Percentiles rank a stretch among this genome's conserved stretches.
Conservation (phyloP, 2,888 invertebrate species). For the Caenorhabditis doughertyi region DNA sequence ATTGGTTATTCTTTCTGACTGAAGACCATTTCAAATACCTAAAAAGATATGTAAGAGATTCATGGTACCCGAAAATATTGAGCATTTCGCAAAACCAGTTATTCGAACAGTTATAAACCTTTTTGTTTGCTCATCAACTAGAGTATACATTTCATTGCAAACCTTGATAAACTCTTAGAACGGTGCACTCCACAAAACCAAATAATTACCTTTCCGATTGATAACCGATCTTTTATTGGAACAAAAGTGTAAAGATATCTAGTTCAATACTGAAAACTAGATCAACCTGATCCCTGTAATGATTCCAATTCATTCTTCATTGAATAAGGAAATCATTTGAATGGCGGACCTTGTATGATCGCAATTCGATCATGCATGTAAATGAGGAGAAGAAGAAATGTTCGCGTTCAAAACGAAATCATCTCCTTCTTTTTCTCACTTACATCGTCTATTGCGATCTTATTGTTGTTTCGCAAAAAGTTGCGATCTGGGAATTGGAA, state of each 20-base stretch:
- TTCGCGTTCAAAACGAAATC: conserved; percentile 61
- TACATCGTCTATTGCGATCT: conserved; percentile 33
- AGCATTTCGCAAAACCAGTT: no score
- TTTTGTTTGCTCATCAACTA: conserved; percentile 18
- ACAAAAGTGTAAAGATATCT: conserved; percentile 33
- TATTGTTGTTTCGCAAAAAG: conserved; percentile 56
- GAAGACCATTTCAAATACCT: no score
- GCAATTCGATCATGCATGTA: conserved; percentile 63
- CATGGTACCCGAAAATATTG: no score
- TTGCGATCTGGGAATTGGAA: conserved; percentile 54
- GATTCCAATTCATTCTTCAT: background rate
- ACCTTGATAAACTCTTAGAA: conserved; percentile 15
- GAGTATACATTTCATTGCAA: conserved; percentile 7
- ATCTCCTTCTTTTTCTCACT: conserved; percentile 37
- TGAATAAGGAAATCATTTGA: conserved; percentile 36
- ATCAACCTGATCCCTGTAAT: conserved; percentile 26
- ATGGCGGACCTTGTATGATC: conserved; percentile 59
- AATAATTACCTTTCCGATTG: conserved; percentile 20
- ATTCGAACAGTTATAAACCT: background rate
- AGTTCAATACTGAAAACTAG: conserved; percentile 35
- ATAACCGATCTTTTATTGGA: conserved; percentile 27
- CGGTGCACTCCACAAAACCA: conserved; percentile 26
- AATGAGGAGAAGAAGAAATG: conserved; percentile 57
- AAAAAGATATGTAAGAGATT: no score
- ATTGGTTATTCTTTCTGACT: no score